These are phyloP conservation scores for Radopholus similis DNA, from an alignment of 1,140 invertebrate genomes.

Conservation along the genomic window DNA sequence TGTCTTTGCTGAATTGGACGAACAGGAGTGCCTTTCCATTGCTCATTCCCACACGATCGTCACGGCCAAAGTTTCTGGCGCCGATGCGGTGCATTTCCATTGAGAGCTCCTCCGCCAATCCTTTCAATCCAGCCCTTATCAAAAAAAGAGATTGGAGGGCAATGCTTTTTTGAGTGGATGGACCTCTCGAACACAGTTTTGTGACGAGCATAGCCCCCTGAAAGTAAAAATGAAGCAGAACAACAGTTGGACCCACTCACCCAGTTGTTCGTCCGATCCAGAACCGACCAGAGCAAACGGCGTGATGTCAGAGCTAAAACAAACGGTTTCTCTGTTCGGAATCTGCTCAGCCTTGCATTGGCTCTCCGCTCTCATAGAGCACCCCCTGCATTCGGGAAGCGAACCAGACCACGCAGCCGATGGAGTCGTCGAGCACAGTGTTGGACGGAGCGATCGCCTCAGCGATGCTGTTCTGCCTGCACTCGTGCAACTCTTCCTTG, in stretches of 20 bases:
- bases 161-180: too few species aligned
- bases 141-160: background rate
- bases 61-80: conserved; percentile 81
- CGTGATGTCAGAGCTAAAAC: conserved; percentile 15
- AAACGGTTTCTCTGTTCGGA: too few species aligned
- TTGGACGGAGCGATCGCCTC: conserved; percentile 58
- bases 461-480: conserved; percentile 23
- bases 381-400: conserved; percentile 72
- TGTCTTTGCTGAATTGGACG: conserved; percentile 19
- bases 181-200: conserved; percentile 32
- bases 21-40: conserved; percentile 53
- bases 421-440: conserved; percentile 89
- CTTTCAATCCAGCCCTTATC: conserved; percentile 22
- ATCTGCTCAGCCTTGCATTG: background rate
- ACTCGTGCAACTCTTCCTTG: conserved; percentile 33
- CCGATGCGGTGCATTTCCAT: conserved; percentile 48
- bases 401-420: conserved; percentile 90
- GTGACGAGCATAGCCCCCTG: conserved; percentile 77
- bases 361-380: conserved; percentile 17
- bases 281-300: conserved; percentile 81
- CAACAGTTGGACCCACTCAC: background rate
- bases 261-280: conserved; percentile 90
- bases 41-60: conserved; percentile 78
- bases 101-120: conserved; percentile 29
- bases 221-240: background rate